These are phyloP conservation scores for Neelides sp. DNA, from an alignment of 1,140 invertebrate species.

Conservation along the genomic window DNA sequence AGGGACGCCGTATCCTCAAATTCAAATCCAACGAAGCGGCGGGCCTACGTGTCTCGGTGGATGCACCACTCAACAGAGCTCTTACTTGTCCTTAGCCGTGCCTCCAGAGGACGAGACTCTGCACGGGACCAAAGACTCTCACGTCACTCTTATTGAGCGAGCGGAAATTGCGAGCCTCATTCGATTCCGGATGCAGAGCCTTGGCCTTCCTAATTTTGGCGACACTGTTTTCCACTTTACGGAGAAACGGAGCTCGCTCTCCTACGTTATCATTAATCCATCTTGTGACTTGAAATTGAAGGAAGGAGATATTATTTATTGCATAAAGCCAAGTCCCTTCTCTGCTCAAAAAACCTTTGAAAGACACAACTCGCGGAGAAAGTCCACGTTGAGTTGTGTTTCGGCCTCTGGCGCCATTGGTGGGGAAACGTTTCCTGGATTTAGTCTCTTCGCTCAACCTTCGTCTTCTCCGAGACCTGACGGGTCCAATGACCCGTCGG, in stretches of 20 bases:
- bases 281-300: constrained; percentile 92
- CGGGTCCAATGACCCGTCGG: constrained; percentile 40
- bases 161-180: constrained; percentile 92
- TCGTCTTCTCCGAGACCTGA: constrained; percentile 23
- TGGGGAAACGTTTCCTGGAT: constrained; percentile 32
- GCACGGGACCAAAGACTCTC: constrained; percentile 24
- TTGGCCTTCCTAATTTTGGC: constrained; percentile 58
- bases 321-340: constrained; percentile 62
- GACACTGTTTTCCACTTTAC: constrained; percentile 45
- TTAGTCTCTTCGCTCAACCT: constrained; percentile 24
- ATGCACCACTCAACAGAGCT: constrained; percentile 24
- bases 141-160: constrained; percentile 72
- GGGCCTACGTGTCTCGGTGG: constrained; percentile 27
- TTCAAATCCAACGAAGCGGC: neutral
- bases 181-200: constrained; percentile 79
- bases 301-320: constrained; percentile 35
- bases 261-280: constrained; percentile 97
- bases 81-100: constrained; percentile 27
- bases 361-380: constrained; percentile 70
- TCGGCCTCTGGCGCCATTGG: constrained; percentile 20
- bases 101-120: constrained; percentile 6
- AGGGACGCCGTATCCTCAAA: too few species aligned
- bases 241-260: constrained; percentile 79
- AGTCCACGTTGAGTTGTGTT: constrained; percentile 75
- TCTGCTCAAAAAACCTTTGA: constrained; percentile 88